Percentiles rank a stretch among this genome's conserved stretches.
Conservation (phyloP, 2,113 vertebrate species). For the Pogonocichla stellata region DNA sequence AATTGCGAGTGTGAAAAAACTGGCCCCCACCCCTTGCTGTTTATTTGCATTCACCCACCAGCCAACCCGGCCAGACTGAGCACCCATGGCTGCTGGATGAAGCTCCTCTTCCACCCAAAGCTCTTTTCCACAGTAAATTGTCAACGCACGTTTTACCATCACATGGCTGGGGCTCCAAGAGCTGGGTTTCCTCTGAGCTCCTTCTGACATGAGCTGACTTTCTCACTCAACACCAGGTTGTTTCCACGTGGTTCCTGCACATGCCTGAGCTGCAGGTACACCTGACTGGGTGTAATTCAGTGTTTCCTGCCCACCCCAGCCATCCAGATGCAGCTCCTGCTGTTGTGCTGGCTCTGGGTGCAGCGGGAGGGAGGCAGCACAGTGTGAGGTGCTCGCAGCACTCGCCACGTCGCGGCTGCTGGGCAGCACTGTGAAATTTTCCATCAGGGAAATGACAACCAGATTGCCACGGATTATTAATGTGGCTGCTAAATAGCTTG, state of each 20-base stretch:
- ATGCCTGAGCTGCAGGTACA: background rate
- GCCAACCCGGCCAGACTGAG: background rate
- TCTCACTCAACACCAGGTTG: background rate
- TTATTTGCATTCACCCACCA: background rate
- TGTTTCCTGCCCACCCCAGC: background rate
- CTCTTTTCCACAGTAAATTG: background rate
- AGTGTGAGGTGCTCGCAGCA: background rate
- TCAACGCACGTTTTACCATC: background rate
- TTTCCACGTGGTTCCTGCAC: background rate
- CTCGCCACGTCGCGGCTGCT: background rate
- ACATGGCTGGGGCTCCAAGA: background rate
- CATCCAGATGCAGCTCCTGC: background rate
- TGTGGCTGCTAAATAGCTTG: slow-evolving; percentile 40
- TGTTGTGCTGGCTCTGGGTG: background rate
- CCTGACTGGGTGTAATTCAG: background rate
- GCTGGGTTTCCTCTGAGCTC: background rate
- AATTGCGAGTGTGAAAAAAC: background rate
- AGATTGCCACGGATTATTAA: slow-evolving; percentile 45
- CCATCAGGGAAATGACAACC: slow-evolving; percentile 43
- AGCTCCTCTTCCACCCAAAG: background rate
- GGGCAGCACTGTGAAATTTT: slow-evolving; percentile 53
- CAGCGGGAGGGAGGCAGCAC: background rate
- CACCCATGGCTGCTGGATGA: background rate
- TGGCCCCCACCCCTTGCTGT: background rate
- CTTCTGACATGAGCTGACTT: background rate